A percentile compares a stretch with the other conserved stretches of the same genome.
phyloP scores from a whole-genome alignment of 2,888 invertebrate genomes.

The Metacarcinus magister region DNA sequence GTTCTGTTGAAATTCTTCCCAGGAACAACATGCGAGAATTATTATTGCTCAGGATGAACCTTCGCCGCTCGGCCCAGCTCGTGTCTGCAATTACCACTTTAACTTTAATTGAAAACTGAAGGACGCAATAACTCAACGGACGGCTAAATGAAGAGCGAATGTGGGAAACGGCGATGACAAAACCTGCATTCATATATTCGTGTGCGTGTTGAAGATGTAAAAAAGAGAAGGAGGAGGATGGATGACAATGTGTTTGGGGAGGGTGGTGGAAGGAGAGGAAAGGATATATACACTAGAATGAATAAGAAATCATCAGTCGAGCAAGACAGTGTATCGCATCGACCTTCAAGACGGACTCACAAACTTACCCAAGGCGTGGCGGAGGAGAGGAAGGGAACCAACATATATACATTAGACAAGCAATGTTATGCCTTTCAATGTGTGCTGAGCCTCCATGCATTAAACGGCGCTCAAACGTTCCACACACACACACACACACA shows the following conservation, averaged over 20 bases:
- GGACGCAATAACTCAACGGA: slow-evolving; percentile 26
- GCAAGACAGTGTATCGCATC: too few relatives aligned
- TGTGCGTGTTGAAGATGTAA: background rate
- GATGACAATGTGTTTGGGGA: background rate
- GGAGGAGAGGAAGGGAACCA: background rate
- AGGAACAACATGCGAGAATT: background rate
- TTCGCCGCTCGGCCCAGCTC: background rate
- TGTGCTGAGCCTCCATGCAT: too few relatives aligned
- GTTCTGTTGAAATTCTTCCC: background rate
- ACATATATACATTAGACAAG: too few relatives aligned
- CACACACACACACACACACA: too few relatives aligned
- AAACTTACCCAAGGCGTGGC: background rate
- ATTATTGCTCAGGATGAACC: background rate
- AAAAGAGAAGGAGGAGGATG: background rate
- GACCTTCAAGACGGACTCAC: too few relatives aligned
- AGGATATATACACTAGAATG: background rate
- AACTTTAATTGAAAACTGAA: slow-evolving; percentile 26
- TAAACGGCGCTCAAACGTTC: too few relatives aligned
- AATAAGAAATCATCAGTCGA: background rate
- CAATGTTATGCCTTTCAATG: too few relatives aligned
- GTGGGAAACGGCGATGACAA: background rate
- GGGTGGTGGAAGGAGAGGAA: background rate
- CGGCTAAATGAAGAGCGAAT: background rate
- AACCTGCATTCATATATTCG: background rate
- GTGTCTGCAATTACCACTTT: slow-evolving; percentile 14